These are phyloP conservation scores for Avahi laniger DNA, from an alignment of 2,797 vertebrate species.

Conservation along the genomic window DNA sequence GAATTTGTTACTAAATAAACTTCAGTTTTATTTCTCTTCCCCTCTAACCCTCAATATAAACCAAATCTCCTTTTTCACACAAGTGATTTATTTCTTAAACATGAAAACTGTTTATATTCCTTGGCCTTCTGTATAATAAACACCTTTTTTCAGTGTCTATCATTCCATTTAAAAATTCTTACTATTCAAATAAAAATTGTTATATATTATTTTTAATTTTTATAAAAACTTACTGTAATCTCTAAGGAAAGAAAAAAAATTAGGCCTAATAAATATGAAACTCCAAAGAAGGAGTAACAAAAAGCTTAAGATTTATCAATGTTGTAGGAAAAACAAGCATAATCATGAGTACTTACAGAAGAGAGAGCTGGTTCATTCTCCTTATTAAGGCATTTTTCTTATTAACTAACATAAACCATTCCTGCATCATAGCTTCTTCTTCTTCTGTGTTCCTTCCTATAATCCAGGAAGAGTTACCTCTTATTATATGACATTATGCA, in stretches of 20 bases:
- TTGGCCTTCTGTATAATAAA: not conserved
- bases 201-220: not conserved
- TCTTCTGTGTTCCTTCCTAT: slow-evolving; percentile 97
- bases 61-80: not conserved
- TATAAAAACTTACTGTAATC: slow-evolving; percentile 37
- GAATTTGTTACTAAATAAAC: slow-evolving; percentile 40
- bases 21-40: slow-evolving; percentile 48
- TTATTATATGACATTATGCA: slow-evolving; percentile 39
- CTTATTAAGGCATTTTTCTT: slow-evolving; percentile 99
- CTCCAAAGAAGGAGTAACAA: not conserved
- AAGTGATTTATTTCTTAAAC: slow-evolving; percentile 43
- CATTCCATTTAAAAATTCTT: slow-evolving; percentile 37
- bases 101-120: not conserved
- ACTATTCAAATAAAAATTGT: slow-evolving; percentile 37
- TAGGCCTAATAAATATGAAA: slow-evolving; percentile 45
- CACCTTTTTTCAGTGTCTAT: not conserved
- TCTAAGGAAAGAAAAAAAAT: slow-evolving; percentile 27
- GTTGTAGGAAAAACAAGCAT: slow-evolving; percentile 34
- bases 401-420: slow-evolving; percentile 99
- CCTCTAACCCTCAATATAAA: slow-evolving; percentile 1
- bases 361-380: slow-evolving; percentile 98
- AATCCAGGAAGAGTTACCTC: slow-evolving; percentile 58
- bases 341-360: slow-evolving; percentile 90
- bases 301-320: not conserved
- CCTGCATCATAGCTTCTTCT: slow-evolving; percentile 99